Percentiles rank a stretch among this genome's conserved stretches.
These are phyloP conservation scores for Nycteola revayana DNA, from an alignment of 2,888 invertebrate genomes.

Conservation along the genomic window DNA sequence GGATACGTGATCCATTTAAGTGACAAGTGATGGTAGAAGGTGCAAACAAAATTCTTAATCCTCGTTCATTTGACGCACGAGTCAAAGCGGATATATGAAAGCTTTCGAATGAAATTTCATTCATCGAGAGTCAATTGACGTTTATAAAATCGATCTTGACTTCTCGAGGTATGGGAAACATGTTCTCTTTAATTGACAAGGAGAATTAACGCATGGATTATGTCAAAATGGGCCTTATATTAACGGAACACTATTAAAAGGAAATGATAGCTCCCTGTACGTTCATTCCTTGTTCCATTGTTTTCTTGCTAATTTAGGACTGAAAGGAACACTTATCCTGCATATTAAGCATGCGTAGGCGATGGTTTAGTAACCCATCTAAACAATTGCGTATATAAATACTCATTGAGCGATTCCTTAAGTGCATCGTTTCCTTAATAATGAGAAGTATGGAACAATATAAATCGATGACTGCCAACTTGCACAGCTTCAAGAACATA, in stretches of 20 bases:
- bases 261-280: slow-evolving; percentile 15
- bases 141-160: slow-evolving; percentile 40
- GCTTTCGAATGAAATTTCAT: slow-evolving; percentile 22
- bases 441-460: slow-evolving; percentile 14
- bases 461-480: slow-evolving; percentile 1
- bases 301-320: slow-evolving; percentile 34
- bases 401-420: slow-evolving; percentile 20
- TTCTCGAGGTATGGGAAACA: slow-evolving; percentile 25
- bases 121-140: slow-evolving; percentile 41
- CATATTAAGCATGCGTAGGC: slow-evolving; percentile 35
- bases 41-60: slow-evolving; percentile 42
- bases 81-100: slow-evolving; percentile 25
- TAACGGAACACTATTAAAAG: slow-evolving; percentile 18
- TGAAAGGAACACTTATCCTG: slow-evolving; percentile 32
- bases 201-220: slow-evolving; percentile 18
- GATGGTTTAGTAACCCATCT: slow-evolving; percentile 30
- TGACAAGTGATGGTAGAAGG: slow-evolving; percentile 53
- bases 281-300: slow-evolving; percentile 31
- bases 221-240: slow-evolving; percentile 13
- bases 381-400: slow-evolving; percentile 33
- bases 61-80: slow-evolving; percentile 26
- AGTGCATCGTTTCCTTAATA: slow-evolving; percentile 4
- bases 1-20: slow-evolving; percentile 56
- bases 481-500: too few relatives aligned
- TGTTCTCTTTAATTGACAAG: slow-evolving; percentile 36